Conservation (phyloP, 2,888 invertebrate species). For the Ophioninae sp. region DNA sequence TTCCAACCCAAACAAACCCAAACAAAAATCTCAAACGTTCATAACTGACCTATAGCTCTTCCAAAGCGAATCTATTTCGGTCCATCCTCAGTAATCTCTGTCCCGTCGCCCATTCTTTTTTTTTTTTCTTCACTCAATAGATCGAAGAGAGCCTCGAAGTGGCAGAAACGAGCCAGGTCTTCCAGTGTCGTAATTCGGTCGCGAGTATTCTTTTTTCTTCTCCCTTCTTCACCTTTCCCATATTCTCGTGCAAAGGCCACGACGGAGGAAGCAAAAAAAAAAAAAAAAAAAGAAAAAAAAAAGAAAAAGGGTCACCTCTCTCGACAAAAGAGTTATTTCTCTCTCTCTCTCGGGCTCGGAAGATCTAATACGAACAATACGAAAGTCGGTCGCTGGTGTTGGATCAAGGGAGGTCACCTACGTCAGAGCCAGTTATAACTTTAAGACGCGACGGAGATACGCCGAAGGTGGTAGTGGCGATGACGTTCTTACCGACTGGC, state of each 20-base stretch:
- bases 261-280: conserved; percentile 41
- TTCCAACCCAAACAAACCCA: too few relatives aligned
- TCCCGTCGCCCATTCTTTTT: not conserved
- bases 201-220: conserved; percentile 31
- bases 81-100: not conserved
- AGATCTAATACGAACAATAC: conserved; percentile 59
- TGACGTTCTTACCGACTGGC: conserved; percentile 41
- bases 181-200: conserved; percentile 49
- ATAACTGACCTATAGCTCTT: not conserved
- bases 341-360: conserved; percentile 49
- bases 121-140: not conserved
- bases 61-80: not conserved
- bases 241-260: not conserved
- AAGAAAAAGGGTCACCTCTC: conserved; percentile 62
- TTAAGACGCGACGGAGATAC: conserved; percentile 70
- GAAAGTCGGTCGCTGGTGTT: conserved; percentile 61
- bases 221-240: not conserved
- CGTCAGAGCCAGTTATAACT: conserved; percentile 73
- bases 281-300: too few relatives aligned
- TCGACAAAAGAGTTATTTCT: conserved; percentile 61
- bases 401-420: conserved; percentile 70
- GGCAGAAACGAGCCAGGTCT: conserved; percentile 26
- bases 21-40: too few relatives aligned
- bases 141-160: not conserved
- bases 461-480: conserved; percentile 51